A percentile compares a stretch with the other conserved stretches of the same genome.
Evolutionary conservation across 2,888 invertebrate genomes (phyloP).

Genomic region (Pristionchus entomophagus): DNA sequence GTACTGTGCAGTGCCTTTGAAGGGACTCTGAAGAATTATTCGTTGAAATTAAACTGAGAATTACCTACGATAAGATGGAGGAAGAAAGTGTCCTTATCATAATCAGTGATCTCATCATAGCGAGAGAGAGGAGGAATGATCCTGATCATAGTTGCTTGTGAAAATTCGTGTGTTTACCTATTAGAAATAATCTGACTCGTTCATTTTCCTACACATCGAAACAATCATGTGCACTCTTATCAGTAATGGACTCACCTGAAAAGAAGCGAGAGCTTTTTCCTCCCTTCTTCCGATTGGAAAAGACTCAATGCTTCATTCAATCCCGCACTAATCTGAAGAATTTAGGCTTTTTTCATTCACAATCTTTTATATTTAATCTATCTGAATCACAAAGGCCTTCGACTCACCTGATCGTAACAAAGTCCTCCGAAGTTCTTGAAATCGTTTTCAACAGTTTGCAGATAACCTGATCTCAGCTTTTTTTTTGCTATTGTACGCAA

Average conservation of each 20-base stretch:
- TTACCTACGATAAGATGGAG: background rate
- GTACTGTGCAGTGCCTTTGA: background rate
- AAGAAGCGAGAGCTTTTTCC: background rate
- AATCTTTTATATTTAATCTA: too few species aligned
- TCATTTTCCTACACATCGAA: background rate
- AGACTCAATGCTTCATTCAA: background rate
- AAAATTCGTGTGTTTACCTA: background rate
- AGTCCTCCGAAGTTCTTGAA: background rate
- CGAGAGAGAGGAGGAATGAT: background rate
- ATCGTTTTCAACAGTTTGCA: slow-evolving; percentile 38
- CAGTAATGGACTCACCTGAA: slow-evolving; percentile 1
- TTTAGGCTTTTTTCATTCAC: too few species aligned
- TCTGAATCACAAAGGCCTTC: too few species aligned
- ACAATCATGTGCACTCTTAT: background rate
- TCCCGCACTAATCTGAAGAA: background rate
- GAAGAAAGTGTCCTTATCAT: slow-evolving; percentile 10
- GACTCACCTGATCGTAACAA: background rate
- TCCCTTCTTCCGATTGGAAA: slow-evolving; percentile 2
- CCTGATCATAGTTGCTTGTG: background rate
- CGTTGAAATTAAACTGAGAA: background rate
- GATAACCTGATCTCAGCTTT: background rate
- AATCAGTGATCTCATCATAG: background rate
- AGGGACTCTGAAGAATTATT: background rate
- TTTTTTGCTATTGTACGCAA: background rate
- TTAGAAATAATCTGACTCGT: too few species aligned